Evolutionary conservation across 2,888 invertebrate genomes (phyloP).

Genomic region (Podotricha telesiphe): DNA sequence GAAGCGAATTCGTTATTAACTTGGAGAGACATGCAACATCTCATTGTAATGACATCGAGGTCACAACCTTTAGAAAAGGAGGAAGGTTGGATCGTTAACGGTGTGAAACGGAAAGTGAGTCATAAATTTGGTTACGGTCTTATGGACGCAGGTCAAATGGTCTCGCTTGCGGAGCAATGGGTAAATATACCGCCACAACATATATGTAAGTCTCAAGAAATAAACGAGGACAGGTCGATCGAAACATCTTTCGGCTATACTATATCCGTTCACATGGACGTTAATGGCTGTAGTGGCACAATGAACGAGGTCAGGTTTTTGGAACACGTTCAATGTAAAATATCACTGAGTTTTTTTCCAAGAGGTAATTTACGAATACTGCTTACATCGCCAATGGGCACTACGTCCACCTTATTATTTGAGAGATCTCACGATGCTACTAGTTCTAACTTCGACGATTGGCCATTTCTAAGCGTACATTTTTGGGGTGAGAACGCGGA

Average conservation of each 20-base stretch:
- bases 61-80: slow-evolving; percentile 95
- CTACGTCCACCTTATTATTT: slow-evolving; percentile 95
- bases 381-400: slow-evolving; percentile 96
- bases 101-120: slow-evolving; percentile 95
- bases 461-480: slow-evolving; percentile 99
- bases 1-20: slow-evolving; percentile 96
- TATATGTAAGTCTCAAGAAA: slow-evolving; percentile 96
- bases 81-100: slow-evolving; percentile 96
- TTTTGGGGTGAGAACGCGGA: slow-evolving; percentile 98
- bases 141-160: slow-evolving; percentile 98
- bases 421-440: slow-evolving; percentile 95
- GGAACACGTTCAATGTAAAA: slow-evolving; percentile 98
- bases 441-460: slow-evolving; percentile 97
- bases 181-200: slow-evolving; percentile 96
- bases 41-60: slow-evolving; percentile 95
- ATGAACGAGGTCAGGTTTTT: slow-evolving; percentile 94
- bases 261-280: slow-evolving; percentile 93
- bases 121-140: slow-evolving; percentile 99
- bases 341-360: slow-evolving; percentile 95
- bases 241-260: slow-evolving; percentile 90
- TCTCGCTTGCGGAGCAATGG: slow-evolving; percentile 96
- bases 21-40: slow-evolving; percentile 99
- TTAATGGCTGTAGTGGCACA: slow-evolving; percentile 94
- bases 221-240: slow-evolving; percentile 91
- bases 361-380: slow-evolving; percentile 95